phyloP scores from a whole-genome alignment of 2,113 vertebrate species.

The Hydropotes inermis region DNA sequence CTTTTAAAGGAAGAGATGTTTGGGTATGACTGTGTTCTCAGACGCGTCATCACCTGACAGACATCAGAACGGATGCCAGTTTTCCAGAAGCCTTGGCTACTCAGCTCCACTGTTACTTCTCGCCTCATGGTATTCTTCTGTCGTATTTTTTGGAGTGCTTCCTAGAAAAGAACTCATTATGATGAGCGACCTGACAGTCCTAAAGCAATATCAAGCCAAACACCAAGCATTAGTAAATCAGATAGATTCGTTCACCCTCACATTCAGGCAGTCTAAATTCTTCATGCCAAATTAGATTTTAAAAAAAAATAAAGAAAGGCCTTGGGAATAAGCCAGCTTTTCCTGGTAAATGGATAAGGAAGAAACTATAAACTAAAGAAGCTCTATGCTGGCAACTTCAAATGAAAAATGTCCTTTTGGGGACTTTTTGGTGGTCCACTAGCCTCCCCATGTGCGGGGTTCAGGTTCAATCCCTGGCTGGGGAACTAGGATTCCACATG shows the following conservation, averaged over 20 bases:
- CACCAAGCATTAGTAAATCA: constrained; percentile 9
- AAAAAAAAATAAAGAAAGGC: background rate
- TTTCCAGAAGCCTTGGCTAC: constrained; percentile 99
- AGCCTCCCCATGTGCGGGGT: background rate
- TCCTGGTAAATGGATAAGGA: background rate
- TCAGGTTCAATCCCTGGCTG: background rate
- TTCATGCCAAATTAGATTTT: constrained; percentile 32
- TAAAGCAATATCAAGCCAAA: background rate
- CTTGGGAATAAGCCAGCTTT: background rate
- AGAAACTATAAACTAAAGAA: constrained; percentile 23
- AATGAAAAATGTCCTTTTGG: background rate
- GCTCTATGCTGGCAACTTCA: background rate
- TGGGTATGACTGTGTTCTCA: background rate
- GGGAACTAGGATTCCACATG: background rate
- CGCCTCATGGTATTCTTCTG: constrained; percentile 99
- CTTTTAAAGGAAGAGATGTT: background rate
- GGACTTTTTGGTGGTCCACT: background rate
- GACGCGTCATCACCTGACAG: constrained; percentile 89
- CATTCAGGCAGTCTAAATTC: background rate
- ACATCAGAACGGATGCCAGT: constrained; percentile 98
- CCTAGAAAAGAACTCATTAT: constrained; percentile 80
- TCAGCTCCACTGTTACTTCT: constrained; percentile 98
- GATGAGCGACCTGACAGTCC: background rate
- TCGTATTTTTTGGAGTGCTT: constrained; percentile 98
- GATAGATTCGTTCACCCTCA: background rate